A percentile compares a stretch with the other conserved stretches of the same genome.
These are phyloP conservation scores for Esox niger DNA, from an alignment of 2,113 vertebrate genomes.

Conservation along the genomic window DNA sequence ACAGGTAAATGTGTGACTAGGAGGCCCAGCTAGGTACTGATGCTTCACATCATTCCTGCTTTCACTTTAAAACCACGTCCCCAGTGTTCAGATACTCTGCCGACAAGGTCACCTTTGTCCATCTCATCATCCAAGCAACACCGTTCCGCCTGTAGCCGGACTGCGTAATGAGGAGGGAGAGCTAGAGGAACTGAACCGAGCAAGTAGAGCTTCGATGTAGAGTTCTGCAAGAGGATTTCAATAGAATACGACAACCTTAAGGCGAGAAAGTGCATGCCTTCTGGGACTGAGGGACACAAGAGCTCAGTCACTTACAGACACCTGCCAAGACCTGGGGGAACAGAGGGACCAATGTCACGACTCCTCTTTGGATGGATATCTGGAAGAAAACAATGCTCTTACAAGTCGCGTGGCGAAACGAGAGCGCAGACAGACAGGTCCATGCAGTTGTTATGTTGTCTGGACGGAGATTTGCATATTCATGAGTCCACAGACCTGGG, in stretches of 20 bases:
- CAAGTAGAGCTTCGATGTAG: no score
- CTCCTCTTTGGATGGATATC: slow-evolving; percentile 13
- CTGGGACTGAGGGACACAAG: background rate
- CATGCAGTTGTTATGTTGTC: slow-evolving; percentile 32
- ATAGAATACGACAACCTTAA: slow-evolving; percentile 1
- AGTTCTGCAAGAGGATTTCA: no score
- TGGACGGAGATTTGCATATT: slow-evolving; percentile 35
- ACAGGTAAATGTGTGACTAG: background rate
- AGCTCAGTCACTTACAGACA: background rate
- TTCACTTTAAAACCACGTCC: slow-evolving; percentile 16
- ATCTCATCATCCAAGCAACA: background rate
- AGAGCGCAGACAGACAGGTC: slow-evolving; percentile 9
- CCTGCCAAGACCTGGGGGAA: slow-evolving; percentile 8
- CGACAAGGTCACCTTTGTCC: slow-evolving; percentile 6
- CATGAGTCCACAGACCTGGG: slow-evolving; percentile 20
- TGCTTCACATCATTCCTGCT: slow-evolving; percentile 3
- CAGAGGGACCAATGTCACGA: slow-evolving; percentile 3
- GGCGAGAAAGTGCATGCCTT: background rate
- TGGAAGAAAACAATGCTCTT: slow-evolving; percentile 22
- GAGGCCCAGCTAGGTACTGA: slow-evolving; percentile 20
- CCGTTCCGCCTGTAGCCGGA: background rate
- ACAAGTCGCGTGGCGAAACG: background rate
- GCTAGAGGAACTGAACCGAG: no score
- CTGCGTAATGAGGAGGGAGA: no score
- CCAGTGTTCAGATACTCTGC: slow-evolving; percentile 5